phyloP scores from a whole-genome alignment of 2,888 invertebrate species.

The Callyntrura guangdongensis region DNA sequence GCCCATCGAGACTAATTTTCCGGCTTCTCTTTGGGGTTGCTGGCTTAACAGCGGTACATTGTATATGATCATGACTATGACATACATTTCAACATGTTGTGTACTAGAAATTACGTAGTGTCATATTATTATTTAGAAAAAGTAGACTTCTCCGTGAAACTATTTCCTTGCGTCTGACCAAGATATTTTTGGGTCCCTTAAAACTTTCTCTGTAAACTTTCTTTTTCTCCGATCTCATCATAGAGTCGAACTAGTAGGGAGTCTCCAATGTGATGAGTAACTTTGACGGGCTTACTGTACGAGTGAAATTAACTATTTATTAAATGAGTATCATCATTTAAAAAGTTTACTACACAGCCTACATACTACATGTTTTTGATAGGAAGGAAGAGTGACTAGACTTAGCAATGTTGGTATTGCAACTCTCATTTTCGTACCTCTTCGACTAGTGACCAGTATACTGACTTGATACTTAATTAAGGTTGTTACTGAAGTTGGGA shows the following conservation, averaged over 20 bases:
- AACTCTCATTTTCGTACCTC: too few species aligned
- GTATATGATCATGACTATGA: background rate
- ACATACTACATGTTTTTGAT: too few species aligned
- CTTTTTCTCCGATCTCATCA: background rate
- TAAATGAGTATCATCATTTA: too few species aligned
- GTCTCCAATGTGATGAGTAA: background rate
- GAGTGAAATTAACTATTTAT: background rate
- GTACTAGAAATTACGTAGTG: background rate
- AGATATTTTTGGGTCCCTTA: background rate
- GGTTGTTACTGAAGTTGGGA: too few species aligned
- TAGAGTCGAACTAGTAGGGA: too few species aligned
- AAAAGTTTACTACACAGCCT: too few species aligned
- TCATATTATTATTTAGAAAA: background rate
- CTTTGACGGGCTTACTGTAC: background rate
- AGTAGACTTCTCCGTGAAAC: background rate
- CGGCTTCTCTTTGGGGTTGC: background rate
- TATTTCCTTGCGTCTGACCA: background rate
- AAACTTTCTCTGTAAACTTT: background rate
- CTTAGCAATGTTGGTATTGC: too few species aligned
- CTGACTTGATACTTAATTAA: too few species aligned
- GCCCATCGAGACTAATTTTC: slow-evolving; percentile 55
- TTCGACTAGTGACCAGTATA: too few species aligned
- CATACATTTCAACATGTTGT: background rate
- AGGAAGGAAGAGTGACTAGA: too few species aligned
- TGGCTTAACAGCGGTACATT: background rate